Evolutionary conservation across 2,113 vertebrate genomes (phyloP), one percentile per base, ranked within the genome.

Genomic region (Corythaixoides concolor): DNA sequence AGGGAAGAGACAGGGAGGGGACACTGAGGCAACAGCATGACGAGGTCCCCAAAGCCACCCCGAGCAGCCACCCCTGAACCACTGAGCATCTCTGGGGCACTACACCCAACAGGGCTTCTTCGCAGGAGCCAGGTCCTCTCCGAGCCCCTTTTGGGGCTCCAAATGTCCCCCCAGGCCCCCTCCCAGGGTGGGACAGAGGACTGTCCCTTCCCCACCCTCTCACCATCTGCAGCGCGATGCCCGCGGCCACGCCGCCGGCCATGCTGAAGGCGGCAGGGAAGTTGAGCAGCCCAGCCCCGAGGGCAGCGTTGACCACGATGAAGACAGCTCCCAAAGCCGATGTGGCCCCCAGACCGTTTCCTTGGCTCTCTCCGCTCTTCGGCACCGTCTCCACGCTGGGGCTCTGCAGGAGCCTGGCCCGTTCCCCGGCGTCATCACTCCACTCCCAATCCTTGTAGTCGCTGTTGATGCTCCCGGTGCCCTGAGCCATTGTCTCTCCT

Each of bases 221-320:
- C 95, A 99, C 99, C 99, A 99, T 98, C 94, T 99, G 99, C 84
- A 99, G 98, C 0, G 96, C 18, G 11, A 99, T 96, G 64, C 99
- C 99, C 0, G 99, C 98, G 1, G 98, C 99, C 52, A 99, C 97
- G 0, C 99, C 99, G 0, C 99, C 99, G 0, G 99, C 99, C 82
- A 98, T 99, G 96, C 96, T 99, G 98, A 99, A 99, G 63, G 99
- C 99, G 2, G 99, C 99, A 0, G 99, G 99, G 90, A 99, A 99
- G 97, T 99, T 99, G 60, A 99, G 99, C 53, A 99, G 98, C 47
- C 99, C 99, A 0, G 99, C 99, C 7, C 99, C 99, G 0, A 99
- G 97, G 3, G 99, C 99, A 8, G 99, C 99, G 0, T 99, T 99
- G 78, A 99, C 99, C 10, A 99, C 99, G 3, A 99, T 99, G 97